These are phyloP conservation scores for Podabrus alpinus DNA, from an alignment of 2,888 invertebrate species.

Conservation along the genomic window DNA sequence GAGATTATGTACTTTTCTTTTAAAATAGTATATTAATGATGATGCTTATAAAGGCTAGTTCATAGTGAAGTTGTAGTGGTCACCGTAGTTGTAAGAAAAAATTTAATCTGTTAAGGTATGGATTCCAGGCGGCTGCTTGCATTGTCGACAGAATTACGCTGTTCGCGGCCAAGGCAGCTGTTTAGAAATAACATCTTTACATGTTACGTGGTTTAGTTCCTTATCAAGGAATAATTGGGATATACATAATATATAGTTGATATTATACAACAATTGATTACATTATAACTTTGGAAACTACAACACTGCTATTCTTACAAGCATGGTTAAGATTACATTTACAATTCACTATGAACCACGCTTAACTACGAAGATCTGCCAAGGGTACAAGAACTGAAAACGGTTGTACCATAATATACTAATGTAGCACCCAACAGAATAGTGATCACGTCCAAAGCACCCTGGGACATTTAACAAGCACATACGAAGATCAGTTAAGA, in stretches of 20 bases:
- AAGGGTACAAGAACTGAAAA: too few species aligned
- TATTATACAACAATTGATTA: background rate
- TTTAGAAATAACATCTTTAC: background rate
- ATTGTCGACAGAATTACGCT: too few species aligned
- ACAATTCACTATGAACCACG: background rate
- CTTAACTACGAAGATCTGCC: background rate
- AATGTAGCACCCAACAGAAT: too few species aligned
- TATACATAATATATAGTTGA: too few species aligned
- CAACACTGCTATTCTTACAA: background rate
- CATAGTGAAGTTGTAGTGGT: background rate
- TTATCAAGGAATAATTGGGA: background rate
- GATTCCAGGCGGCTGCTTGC: too few species aligned
- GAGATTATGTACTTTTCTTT: background rate
- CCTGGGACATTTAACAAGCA: background rate
- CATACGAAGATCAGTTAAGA: background rate
- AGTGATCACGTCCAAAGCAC: background rate
- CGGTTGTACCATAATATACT: too few species aligned
- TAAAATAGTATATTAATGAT: background rate
- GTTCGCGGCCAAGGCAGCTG: background rate
- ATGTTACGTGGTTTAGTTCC: background rate
- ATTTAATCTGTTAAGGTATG: background rate
- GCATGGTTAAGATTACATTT: background rate
- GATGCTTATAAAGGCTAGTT: background rate
- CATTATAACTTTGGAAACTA: background rate
- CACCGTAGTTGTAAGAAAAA: background rate